Evolutionary conservation across 2,888 invertebrate species (phyloP), one percentile per base, ranked within the genome.

Genomic region (Blastobasis adustella): DNA sequence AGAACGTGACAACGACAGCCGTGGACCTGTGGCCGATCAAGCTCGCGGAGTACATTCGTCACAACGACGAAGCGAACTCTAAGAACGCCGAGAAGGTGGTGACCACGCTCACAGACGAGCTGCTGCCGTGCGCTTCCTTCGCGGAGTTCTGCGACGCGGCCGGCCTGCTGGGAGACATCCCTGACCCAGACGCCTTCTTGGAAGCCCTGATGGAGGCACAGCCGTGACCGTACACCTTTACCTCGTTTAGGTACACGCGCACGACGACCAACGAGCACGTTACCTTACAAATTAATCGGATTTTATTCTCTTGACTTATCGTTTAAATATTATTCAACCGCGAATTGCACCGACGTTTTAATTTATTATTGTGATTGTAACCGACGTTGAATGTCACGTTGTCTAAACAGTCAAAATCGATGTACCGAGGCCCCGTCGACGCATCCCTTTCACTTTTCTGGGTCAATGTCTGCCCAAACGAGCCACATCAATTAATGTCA

Each of bases 61-160:
- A 96, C 78, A 97, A 96, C 83, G 98, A 99, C 87, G 97, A 97
- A 76, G 91, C 92, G 5, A 91, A 98, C 85, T 89, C 97, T 36
- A 98, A 98, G 76, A 92, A 94, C 9, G 96, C 96, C 8, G 97
- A 97, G 76, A 92, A 92, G 57, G 91, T 98, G 54, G 91, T 98
- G 58, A 90, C 92, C 37, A 90, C 92, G 0, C 95, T 97, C 65
- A 95, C 96, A 45, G 96, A 97, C 66, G 97, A 98, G 79, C 90
- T 97, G 67, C 89, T 98, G 65, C 96, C 97, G 7, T 96, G 97
- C 85, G 92, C 96, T 56, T 95, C 96, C 10, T 95, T 98, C 80
- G 92, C 91, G 6, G 98, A 98, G 89, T 96, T 96, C 90, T 96
- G 95, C 83, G 98, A 98, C 91, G 96, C 97, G 61, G 92, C 94